Percentiles rank a stretch among this genome's conserved stretches.
phyloP scores from a whole-genome alignment of 1,140 invertebrate genomes.

The Megathymus violae region DNA sequence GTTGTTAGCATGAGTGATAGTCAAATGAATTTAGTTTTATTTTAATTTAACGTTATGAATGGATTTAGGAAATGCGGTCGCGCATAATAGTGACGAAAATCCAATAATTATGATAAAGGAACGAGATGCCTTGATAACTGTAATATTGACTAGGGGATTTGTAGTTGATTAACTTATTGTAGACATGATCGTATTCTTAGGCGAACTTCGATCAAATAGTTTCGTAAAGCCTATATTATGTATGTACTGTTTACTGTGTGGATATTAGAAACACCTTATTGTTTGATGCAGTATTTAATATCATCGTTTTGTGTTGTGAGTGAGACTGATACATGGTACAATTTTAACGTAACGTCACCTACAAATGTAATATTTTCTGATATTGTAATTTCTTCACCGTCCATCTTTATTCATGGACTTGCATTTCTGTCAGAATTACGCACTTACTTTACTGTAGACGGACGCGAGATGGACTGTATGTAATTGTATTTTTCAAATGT shows the following conservation, averaged over 20 bases:
- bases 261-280: constrained; percentile 52
- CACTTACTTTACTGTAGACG: constrained; percentile 18
- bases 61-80: constrained; percentile 83
- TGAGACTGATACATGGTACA: constrained; percentile 80
- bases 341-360: constrained; percentile 67
- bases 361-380: constrained; percentile 65
- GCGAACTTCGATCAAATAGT: constrained; percentile 77
- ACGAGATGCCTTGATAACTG: constrained; percentile 78
- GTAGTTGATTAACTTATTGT: constrained; percentile 78
- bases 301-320: constrained; percentile 75
- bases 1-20: constrained; percentile 78
- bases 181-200: constrained; percentile 73
- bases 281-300: constrained; percentile 79
- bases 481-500: constrained; percentile 34
- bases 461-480: constrained; percentile 24
- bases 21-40: constrained; percentile 82
- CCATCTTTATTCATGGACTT: constrained; percentile 3
- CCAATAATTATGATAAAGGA: constrained; percentile 82
- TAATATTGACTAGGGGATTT: constrained; percentile 80
- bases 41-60: constrained; percentile 82
- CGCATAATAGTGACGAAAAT: constrained; percentile 84
- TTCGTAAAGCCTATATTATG: constrained; percentile 58
- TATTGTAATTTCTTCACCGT: constrained; percentile 42
- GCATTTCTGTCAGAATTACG: constrained; percentile 4
- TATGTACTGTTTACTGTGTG: constrained; percentile 50